These are phyloP conservation scores for Drosophila pruinosa DNA, from an alignment of 1,140 invertebrate species.

Conservation along the genomic window DNA sequence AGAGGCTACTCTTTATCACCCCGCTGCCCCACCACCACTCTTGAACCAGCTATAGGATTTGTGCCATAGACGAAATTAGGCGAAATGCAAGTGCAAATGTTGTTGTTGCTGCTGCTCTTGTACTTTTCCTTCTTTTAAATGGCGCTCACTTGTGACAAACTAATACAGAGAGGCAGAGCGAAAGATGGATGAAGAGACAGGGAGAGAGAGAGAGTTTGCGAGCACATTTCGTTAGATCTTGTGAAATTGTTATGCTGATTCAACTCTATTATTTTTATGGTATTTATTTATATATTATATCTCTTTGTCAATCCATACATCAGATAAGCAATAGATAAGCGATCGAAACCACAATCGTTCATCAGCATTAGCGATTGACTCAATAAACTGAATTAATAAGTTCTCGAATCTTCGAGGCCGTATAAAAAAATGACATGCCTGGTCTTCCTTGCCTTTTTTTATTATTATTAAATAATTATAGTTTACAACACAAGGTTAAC, in stretches of 20 bases:
- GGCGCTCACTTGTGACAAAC: conserved; percentile 24
- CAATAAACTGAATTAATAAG: not conserved
- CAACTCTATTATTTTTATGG: conserved; percentile 1
- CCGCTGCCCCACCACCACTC: not conserved
- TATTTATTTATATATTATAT: conserved; percentile 7
- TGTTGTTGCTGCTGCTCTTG: conserved; percentile 15
- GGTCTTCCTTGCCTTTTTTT: too few species aligned
- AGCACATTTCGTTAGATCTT: conserved; percentile 5
- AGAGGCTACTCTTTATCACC: conserved; percentile 14
- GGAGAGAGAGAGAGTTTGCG: not conserved
- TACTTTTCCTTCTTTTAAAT: not conserved
- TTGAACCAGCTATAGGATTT: conserved; percentile 34
- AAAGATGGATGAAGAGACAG: not conserved
- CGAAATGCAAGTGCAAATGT: conserved; percentile 57
- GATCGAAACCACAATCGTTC: not conserved
- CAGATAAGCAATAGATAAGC: conserved; percentile 16
- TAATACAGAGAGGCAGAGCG: not conserved
- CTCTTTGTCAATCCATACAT: conserved; percentile 3
- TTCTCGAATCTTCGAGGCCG: too few species aligned
- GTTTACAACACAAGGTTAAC: too few species aligned
- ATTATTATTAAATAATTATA: too few species aligned
- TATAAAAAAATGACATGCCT: too few species aligned
- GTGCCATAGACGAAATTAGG: conserved; percentile 58
- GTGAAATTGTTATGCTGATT: conserved; percentile 17
- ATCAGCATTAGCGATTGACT: not conserved